phyloP scores from a whole-genome alignment of 2,113 vertebrate species.

The Steatornis caripensis region DNA sequence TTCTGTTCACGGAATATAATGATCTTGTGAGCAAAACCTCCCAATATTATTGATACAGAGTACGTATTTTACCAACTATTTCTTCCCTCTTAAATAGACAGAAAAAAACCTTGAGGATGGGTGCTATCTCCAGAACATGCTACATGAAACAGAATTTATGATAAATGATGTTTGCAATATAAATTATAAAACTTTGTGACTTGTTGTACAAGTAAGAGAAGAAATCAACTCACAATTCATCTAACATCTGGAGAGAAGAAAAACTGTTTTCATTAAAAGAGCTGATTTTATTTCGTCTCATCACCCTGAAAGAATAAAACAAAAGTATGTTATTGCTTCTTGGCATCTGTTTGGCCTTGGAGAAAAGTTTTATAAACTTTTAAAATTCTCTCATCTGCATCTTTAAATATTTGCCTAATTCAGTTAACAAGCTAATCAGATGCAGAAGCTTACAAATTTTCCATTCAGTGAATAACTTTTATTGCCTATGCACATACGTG shows the following conservation, averaged over 20 bases:
- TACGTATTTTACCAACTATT: not conserved
- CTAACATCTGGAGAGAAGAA: constrained; percentile 84
- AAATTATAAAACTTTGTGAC: not conserved
- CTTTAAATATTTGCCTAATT: not conserved
- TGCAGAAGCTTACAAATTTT: not conserved
- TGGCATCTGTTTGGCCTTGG: not conserved
- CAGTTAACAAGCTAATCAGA: not conserved
- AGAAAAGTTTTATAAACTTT: not conserved
- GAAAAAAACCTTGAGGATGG: not conserved
- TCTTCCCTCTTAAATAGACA: not conserved
- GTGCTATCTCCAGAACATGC: not conserved
- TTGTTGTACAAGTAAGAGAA: not conserved
- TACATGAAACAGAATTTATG: not conserved
- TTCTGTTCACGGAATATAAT: not conserved
- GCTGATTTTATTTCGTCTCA: constrained; percentile 88
- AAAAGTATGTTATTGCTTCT: not conserved
- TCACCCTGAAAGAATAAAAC: constrained; percentile 77
- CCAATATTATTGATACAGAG: not conserved
- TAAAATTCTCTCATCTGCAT: not conserved
- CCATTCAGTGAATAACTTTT: not conserved
- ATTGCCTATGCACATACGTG: not conserved
- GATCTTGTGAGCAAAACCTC: not conserved
- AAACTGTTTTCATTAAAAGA: constrained; percentile 84
- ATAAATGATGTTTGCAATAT: not conserved
- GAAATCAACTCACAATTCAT: constrained; percentile 87